A percentile compares a stretch with the other conserved stretches of the same genome.
Conservation (phyloP, 2,888 invertebrate species). For the Macrosiphum euphorbiae region DNA sequence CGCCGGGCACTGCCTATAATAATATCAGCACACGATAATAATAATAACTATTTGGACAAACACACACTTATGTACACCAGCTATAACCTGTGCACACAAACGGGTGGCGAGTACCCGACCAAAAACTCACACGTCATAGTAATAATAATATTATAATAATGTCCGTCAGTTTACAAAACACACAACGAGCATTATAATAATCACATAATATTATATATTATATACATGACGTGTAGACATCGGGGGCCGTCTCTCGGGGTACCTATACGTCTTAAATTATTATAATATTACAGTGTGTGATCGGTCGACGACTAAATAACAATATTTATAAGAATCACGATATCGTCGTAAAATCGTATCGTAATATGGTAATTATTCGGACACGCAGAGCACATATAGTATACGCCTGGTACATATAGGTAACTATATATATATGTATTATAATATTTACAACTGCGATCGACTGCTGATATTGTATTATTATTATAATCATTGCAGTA, state of each 20-base stretch:
- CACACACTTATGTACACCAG: too few relatives aligned
- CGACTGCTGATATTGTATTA: neutral
- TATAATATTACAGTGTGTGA: neutral
- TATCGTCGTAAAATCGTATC: neutral
- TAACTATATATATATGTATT: neutral
- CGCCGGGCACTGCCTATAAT: too few relatives aligned
- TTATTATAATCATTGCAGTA: neutral
- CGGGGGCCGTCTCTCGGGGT: neutral
- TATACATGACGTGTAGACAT: neutral
- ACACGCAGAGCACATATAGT: neutral
- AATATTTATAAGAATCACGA: neutral
- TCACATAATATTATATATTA: neutral
- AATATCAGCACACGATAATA: neutral
- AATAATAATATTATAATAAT: neutral
- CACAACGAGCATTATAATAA: neutral
- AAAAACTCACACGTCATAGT: neutral
- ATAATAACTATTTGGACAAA: neutral
- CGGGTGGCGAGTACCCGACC: neutral
- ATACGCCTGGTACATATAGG: neutral
- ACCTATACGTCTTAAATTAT: neutral
- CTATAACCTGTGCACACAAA: neutral
- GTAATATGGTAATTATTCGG: slow-evolving; percentile 1
- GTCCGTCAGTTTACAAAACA: neutral
- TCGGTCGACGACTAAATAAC: neutral
- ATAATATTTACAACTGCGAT: neutral